Base-by-base conservation (phyloP, 2,888 invertebrate species). In the Baccha elongata region DNA sequence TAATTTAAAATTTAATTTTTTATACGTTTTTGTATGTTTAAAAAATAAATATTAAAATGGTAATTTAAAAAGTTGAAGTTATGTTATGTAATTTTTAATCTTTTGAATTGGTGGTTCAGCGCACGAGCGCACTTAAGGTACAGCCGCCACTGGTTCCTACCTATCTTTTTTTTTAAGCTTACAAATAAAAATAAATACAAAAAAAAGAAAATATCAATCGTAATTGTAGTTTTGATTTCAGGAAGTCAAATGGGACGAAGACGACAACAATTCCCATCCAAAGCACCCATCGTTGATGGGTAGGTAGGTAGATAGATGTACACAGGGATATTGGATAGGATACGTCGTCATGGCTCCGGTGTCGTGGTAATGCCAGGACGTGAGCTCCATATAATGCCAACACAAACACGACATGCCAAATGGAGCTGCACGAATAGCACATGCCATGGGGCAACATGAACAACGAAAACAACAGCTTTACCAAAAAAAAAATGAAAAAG, bases 221-320 rank as follows among this genome's bases (percentile, higher is more conserved):
- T 58, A 58, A 58, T 58, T 58, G 58, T n/a, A 42, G 58, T 58
- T 58, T 58, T 58, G 58, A 58, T 58, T 58, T 58, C 55, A 58
- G 37, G 37, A 58, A 40, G 40, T 21, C 13, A 13, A 40, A 55
- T 40, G 15, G 40, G 40, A 23, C 13, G 21, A 13, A 7, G 37
- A 37, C 19, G 21, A 21, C 17, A 37, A 55, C 13, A 21, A 13
- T 23, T 23, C 23, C 23, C 5, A 5, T 23, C 5, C 23, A 23
- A 23, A 4, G 3, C 37, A 53, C 21, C 35, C 13, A n/a, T 21
- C 26, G 40, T 58, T 42, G 15, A 11, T 26, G 13, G 37, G 40
- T 40, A n/a, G 35, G 17, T 3, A 44, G 44, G 44, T 19, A 7
- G 15, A 19, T 44, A 13, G 15, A 13, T 1, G 15, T 26, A 50